Evolutionary conservation across 2,797 vertebrate species (phyloP).

Genomic region (Thripadectes ignobilis): DNA sequence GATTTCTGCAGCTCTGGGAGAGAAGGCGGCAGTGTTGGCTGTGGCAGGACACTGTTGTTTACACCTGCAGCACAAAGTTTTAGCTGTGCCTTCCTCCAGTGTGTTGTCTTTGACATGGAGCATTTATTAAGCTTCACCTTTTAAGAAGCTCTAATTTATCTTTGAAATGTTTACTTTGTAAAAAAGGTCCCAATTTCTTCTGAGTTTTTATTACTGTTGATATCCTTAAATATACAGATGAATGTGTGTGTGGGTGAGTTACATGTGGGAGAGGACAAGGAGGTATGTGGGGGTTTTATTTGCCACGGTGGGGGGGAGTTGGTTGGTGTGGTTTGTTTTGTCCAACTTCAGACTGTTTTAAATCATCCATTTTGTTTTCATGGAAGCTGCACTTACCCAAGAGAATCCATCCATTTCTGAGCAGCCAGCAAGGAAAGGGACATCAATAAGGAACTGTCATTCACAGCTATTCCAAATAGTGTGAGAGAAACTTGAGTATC

Average conservation of each 20-base stretch:
- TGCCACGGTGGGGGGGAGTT: neutral
- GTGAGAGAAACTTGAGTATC: neutral
- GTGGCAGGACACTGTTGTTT: neutral
- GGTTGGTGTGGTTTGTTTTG: neutral
- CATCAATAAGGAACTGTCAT: neutral
- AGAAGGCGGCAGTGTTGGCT: neutral
- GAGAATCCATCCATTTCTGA: neutral
- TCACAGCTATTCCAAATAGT: neutral
- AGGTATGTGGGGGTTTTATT: neutral
- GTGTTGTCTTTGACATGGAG: neutral
- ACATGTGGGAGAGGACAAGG: neutral
- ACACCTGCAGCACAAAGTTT: neutral
- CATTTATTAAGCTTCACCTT: neutral
- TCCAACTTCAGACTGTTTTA: neutral
- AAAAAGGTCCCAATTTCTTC: neutral
- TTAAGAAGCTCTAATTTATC: conserved; percentile 13
- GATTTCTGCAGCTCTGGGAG: neutral
- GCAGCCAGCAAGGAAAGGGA: neutral
- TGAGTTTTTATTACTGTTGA: neutral
- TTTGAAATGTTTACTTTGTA: neutral
- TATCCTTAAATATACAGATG: neutral
- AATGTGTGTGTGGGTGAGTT: neutral
- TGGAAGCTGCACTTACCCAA: neutral
- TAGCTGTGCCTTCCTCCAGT: neutral
- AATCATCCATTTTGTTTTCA: neutral